Base-by-base conservation (phyloP, 2,888 invertebrate species). In the Cerastoderma edule region DNA sequence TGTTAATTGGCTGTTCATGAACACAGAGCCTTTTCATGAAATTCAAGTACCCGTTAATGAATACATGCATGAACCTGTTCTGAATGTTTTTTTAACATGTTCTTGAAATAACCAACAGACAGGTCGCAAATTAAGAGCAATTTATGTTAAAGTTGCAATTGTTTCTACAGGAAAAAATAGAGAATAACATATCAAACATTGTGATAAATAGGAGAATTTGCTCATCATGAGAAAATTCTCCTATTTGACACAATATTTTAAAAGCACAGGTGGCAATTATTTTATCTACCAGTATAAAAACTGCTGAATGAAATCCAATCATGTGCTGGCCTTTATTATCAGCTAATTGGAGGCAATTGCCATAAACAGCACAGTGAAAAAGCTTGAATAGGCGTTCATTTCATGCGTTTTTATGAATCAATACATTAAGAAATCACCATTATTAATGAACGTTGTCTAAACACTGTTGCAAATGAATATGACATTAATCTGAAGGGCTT, bases 401-500 rank as follows among this genome's bases (percentile, higher is more conserved):
- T 60, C 60, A 60, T 60, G 60, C 60, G 39, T 60, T n/a, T n/a
- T n/a, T n/a, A 39, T n/a, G 39, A 60, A 60, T 60, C 60, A 60
- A 60, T 60, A 60, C 24, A 24, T 1, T 60, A 60, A 60, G 60
- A 60, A 60, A 60, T 60, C 19, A 33, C 60, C 60, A 39, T 39
- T 60, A 60, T 60, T 60, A 60, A 60, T 60, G 39, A 60, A 35
- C 22, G 60, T 60, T 60, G 24, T 60, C 39, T 60, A 60, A 60
- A 60, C 60, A 60, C 35, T 60, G 60, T 60, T 33, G 60, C 60
- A 60, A 60, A 60, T 60, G 35, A 60, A 39, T 33, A 60, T 60
- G 60, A 60, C 60, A 60, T 60, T 60, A 39, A 60, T 60, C 57
- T 30, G 57, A n/a, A 33, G 57, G 28, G 39, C 19, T 24, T 60